Evolutionary conservation across 2,797 vertebrate genomes (phyloP).

Genomic region (Gymnoscopelus microlampas): DNA sequence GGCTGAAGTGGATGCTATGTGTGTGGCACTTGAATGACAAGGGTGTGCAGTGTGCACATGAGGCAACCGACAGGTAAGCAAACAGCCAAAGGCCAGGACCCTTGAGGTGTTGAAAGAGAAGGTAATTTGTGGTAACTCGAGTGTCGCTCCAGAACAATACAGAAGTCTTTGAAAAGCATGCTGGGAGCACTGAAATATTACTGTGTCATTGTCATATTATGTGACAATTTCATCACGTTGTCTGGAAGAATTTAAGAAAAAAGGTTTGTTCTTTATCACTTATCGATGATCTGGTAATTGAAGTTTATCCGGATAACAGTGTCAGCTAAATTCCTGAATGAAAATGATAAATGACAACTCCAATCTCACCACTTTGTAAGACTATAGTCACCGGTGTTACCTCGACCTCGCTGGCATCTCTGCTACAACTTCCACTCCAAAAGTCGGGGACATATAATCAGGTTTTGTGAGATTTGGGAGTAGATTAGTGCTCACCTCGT

Average conservation of each 20-base stretch:
- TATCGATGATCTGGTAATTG: no score
- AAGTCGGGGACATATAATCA: slow-evolving; percentile 68
- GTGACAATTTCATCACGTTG: neutral
- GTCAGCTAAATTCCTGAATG: no score
- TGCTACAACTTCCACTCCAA: slow-evolving; percentile 29
- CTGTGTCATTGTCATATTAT: slow-evolving; percentile 23
- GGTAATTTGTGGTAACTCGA: slow-evolving; percentile 56
- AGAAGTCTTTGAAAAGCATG: slow-evolving; percentile 19
- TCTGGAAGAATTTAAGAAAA: neutral
- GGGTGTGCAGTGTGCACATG: slow-evolving; percentile 39
- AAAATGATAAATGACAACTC: no score
- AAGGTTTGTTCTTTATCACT: no score
- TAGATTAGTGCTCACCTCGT: slow-evolving; percentile 76
- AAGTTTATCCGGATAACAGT: no score
- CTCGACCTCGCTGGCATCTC: no score
- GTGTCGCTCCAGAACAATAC: slow-evolving; percentile 39
- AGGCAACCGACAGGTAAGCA: slow-evolving; percentile 61
- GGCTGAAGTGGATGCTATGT: slow-evolving; percentile 49
- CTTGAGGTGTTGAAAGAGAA: slow-evolving; percentile 44
- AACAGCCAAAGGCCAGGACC: slow-evolving; percentile 57
- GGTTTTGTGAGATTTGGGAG: slow-evolving; percentile 72
- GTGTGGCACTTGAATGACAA: slow-evolving; percentile 62
- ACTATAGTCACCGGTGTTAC: no score
- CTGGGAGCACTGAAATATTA: slow-evolving; percentile 25
- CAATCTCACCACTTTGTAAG: no score